Evolutionary conservation across 2,888 invertebrate species (phyloP), one percentile per base, ranked within the genome.

Genomic region (Mythimna ferrago): DNA sequence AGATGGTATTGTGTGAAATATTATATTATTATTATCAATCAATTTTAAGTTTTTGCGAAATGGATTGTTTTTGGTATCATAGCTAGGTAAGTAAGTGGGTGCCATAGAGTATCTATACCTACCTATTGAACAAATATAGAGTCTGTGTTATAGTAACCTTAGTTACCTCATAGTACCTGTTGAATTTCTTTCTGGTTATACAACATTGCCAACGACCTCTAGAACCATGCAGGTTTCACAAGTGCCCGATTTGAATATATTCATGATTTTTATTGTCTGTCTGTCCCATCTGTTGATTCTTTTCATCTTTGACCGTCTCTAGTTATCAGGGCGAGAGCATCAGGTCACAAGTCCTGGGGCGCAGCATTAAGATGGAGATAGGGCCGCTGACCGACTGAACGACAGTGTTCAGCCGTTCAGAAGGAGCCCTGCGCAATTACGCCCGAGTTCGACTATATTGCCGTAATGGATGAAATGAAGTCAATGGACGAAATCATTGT

Each of bases 311-410:
- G 69, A 6, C 2, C 0, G 4, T 72, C 41, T 65, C n/a, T 10
- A 16, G 81, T 73, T 88, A 88, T 88, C 88, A 69, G 76, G 16
- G 38, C 38, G 69, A 62, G 74, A 83, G 87, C 83, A 88, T 88
- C 88, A 78, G 87, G 87, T 86, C 87, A 80, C 85, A 72, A 81
- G 80, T 81, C 87, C 86, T 83, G 79, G 71, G 79, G 76, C 81
- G 60, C 71, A 69, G 75, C 83, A 84, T 83, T 82, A 81, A 86
- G 88, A 88, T 86, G 76, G 21, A 57, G 88, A 88, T 89, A 87
- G 72, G 60, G 71, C 71, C 54, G 71, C 71, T 83, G 85, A 83
- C 87, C 85, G 83, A 83, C 77, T 84, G 80, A 80, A 73, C 85
- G 76, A 71, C 80, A 64, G 44, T 60, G 69, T 64, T 76, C 72